Evolutionary conservation across 2,888 invertebrate genomes (phyloP), one percentile per base, ranked within the genome.

Genomic region (Cryptocephalus primarius): DNA sequence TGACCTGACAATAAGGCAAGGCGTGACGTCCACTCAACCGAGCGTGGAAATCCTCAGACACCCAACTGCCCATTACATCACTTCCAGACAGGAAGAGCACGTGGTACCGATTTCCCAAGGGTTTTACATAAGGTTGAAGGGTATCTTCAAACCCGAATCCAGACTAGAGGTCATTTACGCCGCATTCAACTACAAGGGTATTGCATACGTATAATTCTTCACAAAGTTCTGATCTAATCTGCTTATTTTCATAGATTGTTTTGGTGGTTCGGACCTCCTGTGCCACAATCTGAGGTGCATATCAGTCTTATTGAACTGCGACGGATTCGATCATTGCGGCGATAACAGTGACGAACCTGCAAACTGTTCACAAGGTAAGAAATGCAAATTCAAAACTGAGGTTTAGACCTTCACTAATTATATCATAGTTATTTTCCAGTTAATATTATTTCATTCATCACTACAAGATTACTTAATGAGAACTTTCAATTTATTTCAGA

Each of bases 251-350:
- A 9, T 56, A 83, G 83, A 80, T 66, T 84, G 84, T 61, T 80
- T 77, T 59, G 72, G 78, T 40, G 78, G 78, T 11, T 76, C 79
- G 31, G 83, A 85, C 60, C 84, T 82, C 59, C 70, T 82, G 12
- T 86, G 86, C 55, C 75, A 77, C 46, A 85, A 86, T 62, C 78
- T 80, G 56, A 75, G 83, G 47, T 86, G 86, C 62, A 80, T 85
- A 56, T 77, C 81, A 1, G 74, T 73, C 42, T 74, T 79, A 22
- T 66, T 86, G 34, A 77, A 78, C 45, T 86, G 86, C 62, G 85
- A 87, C 64, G 83, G 83, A 8, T 82, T 83, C 55, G 83, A 86
- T 67, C 83, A 86, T 56, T 86, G 86, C 56, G 85, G 85, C 0
- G 85, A 85, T 62, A 76, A 76, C 50, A 82, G 80, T 54, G 85